A percentile compares a stretch with the other conserved stretches of the same genome.
Conservation (phyloP, 2,797 vertebrate species). For the Oreochromis mossambicus region DNA sequence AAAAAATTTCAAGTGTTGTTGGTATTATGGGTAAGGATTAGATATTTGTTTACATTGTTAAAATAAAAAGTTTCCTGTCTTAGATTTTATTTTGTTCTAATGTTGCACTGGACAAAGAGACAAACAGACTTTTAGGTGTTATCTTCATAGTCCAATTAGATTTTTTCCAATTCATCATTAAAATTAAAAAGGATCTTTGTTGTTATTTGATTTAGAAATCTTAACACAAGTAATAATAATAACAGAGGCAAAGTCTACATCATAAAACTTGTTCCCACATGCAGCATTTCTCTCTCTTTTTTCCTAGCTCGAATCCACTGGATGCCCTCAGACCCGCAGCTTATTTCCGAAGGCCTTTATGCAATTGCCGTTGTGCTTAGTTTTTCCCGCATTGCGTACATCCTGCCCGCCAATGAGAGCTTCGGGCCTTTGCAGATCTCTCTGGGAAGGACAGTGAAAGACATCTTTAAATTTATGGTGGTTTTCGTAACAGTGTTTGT, state of each 20-base stretch:
- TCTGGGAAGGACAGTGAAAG: conserved; percentile 92
- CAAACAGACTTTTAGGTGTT: neutral
- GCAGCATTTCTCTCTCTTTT: conserved; percentile 34
- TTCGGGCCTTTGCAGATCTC: conserved; percentile 98
- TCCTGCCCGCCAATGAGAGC: conserved; percentile 94
- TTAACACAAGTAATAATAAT: neutral
- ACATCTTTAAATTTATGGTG: conserved; percentile 99
- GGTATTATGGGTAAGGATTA: neutral
- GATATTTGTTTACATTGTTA: neutral
- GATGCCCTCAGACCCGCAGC: conserved; percentile 93
- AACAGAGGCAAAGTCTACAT: neutral
- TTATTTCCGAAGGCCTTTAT: conserved; percentile 96
- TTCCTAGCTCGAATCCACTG: conserved; percentile 88
- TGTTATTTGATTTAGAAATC: neutral
- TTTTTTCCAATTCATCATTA: neutral
- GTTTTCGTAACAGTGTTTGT: conserved; percentile 98
- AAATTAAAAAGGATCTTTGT: neutral
- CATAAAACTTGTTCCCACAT: neutral
- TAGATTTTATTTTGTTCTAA: neutral
- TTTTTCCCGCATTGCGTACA: conserved; percentile 95
- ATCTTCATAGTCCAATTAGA: neutral
- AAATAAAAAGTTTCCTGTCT: neutral
- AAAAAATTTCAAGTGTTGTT: neutral
- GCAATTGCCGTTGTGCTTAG: conserved; percentile 93
- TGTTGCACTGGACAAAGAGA: neutral